phyloP scores from a whole-genome alignment of 2,797 vertebrate species.

The Tragelaphus eurycerus region DNA sequence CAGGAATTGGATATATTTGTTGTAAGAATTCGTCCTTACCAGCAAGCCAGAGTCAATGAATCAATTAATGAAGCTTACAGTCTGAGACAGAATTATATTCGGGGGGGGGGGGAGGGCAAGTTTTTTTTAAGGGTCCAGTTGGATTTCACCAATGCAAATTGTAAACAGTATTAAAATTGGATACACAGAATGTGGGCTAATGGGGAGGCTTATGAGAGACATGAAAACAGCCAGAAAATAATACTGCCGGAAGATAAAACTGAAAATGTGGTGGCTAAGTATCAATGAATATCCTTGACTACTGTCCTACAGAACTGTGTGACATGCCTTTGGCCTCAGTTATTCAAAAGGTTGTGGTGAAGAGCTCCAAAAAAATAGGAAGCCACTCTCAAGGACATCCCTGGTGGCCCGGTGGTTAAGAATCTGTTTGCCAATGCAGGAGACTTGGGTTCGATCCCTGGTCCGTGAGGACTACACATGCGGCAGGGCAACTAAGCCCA shows the following conservation, averaged over 20 bases:
- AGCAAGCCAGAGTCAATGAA: conserved; percentile 69
- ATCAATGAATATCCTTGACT: not conserved
- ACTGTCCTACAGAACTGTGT: not conserved
- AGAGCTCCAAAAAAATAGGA: not conserved
- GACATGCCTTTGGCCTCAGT: not conserved
- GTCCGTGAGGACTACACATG: not conserved
- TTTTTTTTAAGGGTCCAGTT: not conserved
- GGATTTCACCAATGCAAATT: conserved; percentile 55
- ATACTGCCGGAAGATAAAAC: not conserved
- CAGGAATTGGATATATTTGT: conserved; percentile 74
- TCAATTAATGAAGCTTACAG: conserved; percentile 63
- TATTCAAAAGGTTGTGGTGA: not conserved
- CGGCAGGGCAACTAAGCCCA: not conserved
- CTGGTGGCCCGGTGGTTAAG: not conserved
- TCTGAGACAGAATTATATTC: conserved; percentile 58
- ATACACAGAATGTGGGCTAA: not conserved
- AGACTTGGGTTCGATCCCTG: not conserved
- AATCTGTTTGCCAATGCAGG: not conserved
- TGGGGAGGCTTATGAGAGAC: not conserved
- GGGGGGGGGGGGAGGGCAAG: not conserved
- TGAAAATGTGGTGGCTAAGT: not conserved
- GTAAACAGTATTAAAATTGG: not conserved
- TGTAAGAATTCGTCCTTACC: conserved; percentile 69
- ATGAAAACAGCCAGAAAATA: not conserved
- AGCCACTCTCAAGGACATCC: not conserved